Evolutionary conservation across 2,888 invertebrate species (phyloP), one percentile per base, ranked within the genome.

Genomic region (Cephus rjabovi): DNA sequence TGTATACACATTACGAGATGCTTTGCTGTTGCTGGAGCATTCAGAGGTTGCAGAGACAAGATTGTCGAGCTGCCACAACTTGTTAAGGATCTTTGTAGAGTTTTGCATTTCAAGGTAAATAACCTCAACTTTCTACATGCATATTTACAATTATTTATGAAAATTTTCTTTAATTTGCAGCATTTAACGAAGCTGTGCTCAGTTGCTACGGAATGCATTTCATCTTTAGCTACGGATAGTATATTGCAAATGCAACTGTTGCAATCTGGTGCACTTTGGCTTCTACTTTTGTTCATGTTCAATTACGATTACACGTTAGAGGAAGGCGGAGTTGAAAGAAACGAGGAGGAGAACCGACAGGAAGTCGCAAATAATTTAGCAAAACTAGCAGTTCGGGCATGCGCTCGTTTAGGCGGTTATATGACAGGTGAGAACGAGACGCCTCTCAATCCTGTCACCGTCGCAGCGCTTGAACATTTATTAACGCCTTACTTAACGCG

Each of bases 251-350:
- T 96, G 90, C 95, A 95, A 89, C 92, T 98, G 40, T 94, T 97
- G 15, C 95, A 96, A 81, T 95, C 96, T 1, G 99, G 99, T 12
- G 97, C 96, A 0, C 91, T 99, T 4, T 99, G 98, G 96, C 98
- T 98, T 87, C 92, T 99, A 76, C 92, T 99, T 69, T 94, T 97
- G 0, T 96, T 97, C 86, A 95, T 97, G 91, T 97, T 99, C 91
- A 96, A 96, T 81, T 99, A 98, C 92, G 99, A 99, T 93, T 99
- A 96, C 92, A 99, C 99, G 6, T 93, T 99, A 84, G 97, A 98
- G 79, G 99, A 99, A 93, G 97, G 98, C 76, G 99, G 99, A 0
- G 97, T 99, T 0, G 96, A 97, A 85, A 95, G 95, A 34, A 95
- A 94, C 84, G 96, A 96, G 86, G 95, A 96, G 76, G 95, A 96